Conservation (phyloP, 1,140 invertebrate species). For the Procambarus virginalis region DNA sequence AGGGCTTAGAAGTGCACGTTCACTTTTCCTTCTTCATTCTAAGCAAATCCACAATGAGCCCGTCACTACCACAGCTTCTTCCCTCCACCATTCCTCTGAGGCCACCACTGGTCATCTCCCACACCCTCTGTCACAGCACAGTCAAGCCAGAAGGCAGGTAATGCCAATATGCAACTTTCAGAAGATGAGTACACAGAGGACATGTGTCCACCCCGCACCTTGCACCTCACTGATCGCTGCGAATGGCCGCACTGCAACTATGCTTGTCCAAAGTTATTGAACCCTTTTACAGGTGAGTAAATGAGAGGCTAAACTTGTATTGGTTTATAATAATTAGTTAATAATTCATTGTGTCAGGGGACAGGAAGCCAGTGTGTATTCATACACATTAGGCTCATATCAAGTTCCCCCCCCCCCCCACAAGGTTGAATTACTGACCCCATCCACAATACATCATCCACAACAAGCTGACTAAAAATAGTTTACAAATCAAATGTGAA, state of each 20-base stretch:
- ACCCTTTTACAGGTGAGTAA: constrained; percentile 81
- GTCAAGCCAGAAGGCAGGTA: too few species aligned
- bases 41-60: background rate
- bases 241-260: constrained; percentile 95
- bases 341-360: too few species aligned
- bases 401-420: too few species aligned
- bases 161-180: background rate
- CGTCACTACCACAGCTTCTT: background rate
- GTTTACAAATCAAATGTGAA: too few species aligned
- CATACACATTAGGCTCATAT: too few species aligned
- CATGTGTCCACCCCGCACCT: constrained; percentile 70
- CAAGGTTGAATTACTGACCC: too few species aligned
- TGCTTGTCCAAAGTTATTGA: constrained; percentile 88
- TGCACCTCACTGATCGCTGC: constrained; percentile 87
- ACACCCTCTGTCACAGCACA: background rate
- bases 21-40: constrained; percentile 7
- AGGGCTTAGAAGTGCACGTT: background rate
- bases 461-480: too few species aligned
- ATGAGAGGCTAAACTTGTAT: too few species aligned
- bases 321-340: too few species aligned
- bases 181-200: constrained; percentile 20
- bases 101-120: background rate
- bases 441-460: too few species aligned
- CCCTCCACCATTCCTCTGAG: background rate
- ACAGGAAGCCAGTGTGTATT: too few species aligned